phyloP scores from a whole-genome alignment of 2,888 invertebrate genomes.

The Platycnemis pennipes region DNA sequence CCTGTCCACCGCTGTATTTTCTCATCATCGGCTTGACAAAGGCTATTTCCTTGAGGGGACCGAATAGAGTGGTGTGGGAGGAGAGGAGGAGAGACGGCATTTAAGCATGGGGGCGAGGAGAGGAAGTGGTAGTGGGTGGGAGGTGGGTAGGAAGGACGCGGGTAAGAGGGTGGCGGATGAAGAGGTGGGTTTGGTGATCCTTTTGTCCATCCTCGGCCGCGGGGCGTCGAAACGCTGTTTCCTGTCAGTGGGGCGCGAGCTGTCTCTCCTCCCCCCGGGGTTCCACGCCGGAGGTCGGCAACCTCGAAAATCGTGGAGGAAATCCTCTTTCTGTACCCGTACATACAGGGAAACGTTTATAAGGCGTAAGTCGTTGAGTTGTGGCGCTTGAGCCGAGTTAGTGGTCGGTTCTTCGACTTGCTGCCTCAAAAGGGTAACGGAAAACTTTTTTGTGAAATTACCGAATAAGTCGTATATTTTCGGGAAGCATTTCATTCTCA shows the following conservation, averaged over 20 bases:
- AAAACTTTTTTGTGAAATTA: no score
- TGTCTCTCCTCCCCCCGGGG: background rate
- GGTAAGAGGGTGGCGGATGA: background rate
- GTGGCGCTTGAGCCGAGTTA: no score
- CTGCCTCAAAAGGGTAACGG: no score
- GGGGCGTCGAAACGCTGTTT: conserved; percentile 12
- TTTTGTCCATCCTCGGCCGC: conserved; percentile 1
- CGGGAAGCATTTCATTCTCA: no score
- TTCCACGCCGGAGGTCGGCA: background rate
- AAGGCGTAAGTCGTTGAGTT: no score
- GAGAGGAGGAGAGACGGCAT: background rate
- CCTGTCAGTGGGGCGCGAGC: background rate
- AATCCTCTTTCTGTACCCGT: background rate
- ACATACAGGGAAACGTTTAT: no score
- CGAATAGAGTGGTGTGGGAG: background rate
- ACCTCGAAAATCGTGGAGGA: background rate
- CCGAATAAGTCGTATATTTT: no score
- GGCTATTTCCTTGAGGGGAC: background rate
- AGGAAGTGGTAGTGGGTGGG: background rate
- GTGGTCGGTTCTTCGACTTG: no score
- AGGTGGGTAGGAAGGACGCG: background rate
- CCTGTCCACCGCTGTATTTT: background rate
- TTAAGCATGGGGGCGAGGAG: background rate
- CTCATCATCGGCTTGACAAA: background rate
- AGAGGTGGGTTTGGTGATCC: background rate